Base-by-base conservation (phyloP, 2,888 invertebrate genomes). In the Omphaloscelis lunosa region DNA sequence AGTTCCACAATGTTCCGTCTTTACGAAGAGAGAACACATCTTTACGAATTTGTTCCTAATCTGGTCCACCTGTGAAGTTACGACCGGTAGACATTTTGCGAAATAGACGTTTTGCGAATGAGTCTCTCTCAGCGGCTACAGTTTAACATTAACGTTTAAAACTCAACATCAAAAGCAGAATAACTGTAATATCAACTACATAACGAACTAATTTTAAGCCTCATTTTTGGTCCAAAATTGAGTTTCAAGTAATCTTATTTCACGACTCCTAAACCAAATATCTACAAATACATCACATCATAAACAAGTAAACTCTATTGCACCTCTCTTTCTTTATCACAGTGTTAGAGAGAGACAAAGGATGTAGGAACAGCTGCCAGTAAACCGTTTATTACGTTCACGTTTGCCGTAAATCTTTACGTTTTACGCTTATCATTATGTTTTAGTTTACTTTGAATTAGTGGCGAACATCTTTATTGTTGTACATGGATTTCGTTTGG, bases 321-420 rank as follows among this genome's bases (percentile, higher is more conserved):
- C 53, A 11, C 9, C 41, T 82, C 87, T 72, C 83, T 75, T 61
- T 87, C 62, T 20, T 66, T 48, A 4, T 2, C 17, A 4, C 0
- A 2, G 1, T n/a, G 29, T 83, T 15, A 70, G 75, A 83, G 15
- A n/a, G 69, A 68, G 83, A 84, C 1, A 34, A 1, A 12, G 39
- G 29, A 68, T 51, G 39, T 20, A 23, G 58, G 51, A 79, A 80
- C 76, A 75, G 80, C 79, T 75, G 84, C 84, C 84, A 83, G 80
- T 78, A 83, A 86, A 86, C 58, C 61, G 71, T 88, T 88, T 86
- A 88, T 83, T 85, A 86, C 85, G 86, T 78, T 84, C 77, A 72
- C 80, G 72, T 76, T 34, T 39, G 70, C 73, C 72, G 79, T 88
- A 88, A 88, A 88, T 88, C 84, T 80, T 82, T 73, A 80, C 65